Percentiles rank a stretch among this genome's conserved stretches.
These are phyloP conservation scores for Cavia porcellus DNA, from an alignment of 2,113 vertebrate species.

Conservation along the genomic window DNA sequence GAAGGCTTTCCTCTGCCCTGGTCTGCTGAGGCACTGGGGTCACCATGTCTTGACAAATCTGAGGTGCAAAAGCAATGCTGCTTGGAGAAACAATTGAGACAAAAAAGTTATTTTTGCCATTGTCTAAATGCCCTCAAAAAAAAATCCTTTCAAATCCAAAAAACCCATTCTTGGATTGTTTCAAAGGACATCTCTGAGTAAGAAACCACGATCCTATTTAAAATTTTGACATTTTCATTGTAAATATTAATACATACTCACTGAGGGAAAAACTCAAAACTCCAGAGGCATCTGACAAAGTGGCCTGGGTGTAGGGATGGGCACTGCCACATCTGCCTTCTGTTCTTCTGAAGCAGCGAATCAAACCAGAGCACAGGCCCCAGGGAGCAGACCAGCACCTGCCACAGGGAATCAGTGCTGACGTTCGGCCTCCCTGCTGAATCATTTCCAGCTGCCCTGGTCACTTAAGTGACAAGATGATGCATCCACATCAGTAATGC, in stretches of 20 bases:
- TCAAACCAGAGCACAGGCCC: slow-evolving; percentile 19
- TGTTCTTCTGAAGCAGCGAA: slow-evolving; percentile 24
- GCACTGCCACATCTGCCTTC: slow-evolving; percentile 50
- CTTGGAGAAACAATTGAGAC: not conserved
- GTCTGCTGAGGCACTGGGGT: not conserved
- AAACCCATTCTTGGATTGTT: slow-evolving; percentile 30
- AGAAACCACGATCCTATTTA: slow-evolving; percentile 2
- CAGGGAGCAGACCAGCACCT: slow-evolving; percentile 63
- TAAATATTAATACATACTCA: slow-evolving; percentile 54
- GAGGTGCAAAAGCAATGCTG: not conserved
- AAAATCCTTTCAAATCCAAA: slow-evolving; percentile 34
- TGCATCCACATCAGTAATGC: slow-evolving; percentile 63
- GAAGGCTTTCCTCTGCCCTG: not conserved
- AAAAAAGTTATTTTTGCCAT: slow-evolving; percentile 32
- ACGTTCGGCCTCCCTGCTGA: not conserved
- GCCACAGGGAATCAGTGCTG: slow-evolving; percentile 57
- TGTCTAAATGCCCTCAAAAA: slow-evolving; percentile 1
- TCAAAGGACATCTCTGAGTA: not conserved
- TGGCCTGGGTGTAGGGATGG: not conserved
- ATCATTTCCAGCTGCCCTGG: slow-evolving; percentile 71
- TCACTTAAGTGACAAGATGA: slow-evolving; percentile 76
- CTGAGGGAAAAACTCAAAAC: not conserved
- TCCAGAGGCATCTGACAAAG: slow-evolving; percentile 22
- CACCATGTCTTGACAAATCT: not conserved
- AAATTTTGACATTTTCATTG: slow-evolving; percentile 12